phyloP scores from a whole-genome alignment of 2,888 invertebrate species.

The Chirona hameri region DNA sequence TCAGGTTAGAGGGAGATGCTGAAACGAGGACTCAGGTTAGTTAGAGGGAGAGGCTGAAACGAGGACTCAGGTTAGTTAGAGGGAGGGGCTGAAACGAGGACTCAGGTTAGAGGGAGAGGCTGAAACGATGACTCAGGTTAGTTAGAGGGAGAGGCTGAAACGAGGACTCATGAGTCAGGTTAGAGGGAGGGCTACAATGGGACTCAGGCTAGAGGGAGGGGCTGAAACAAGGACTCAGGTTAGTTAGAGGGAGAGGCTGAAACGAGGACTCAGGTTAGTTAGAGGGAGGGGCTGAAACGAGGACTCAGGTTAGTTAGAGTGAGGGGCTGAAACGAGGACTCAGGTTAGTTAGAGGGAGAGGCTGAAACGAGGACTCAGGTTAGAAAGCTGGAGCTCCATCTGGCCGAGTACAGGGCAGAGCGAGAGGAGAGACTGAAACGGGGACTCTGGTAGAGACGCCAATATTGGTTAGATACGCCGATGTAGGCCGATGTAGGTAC shows the following conservation, averaged over 20 bases:
- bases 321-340: too few relatives aligned
- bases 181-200: conserved; percentile 54
- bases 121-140: neutral
- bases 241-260: neutral
- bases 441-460: neutral
- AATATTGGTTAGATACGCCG: too few relatives aligned
- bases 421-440: conserved; percentile 57
- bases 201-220: neutral
- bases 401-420: conserved; percentile 57
- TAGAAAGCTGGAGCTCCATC: conserved; percentile 61
- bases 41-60: neutral
- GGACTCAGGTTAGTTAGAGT: neutral
- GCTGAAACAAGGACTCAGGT: neutral
- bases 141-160: neutral
- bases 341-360: too few relatives aligned
- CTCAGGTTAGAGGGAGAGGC: neutral
- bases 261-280: neutral
- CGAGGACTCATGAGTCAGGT: too few relatives aligned
- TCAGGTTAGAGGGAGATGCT: conserved; percentile 52
- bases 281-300: neutral
- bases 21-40: conserved; percentile 41
- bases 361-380: too few relatives aligned
- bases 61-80: too few relatives aligned
- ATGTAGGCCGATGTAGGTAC: too few relatives aligned
- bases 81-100: neutral